Evolutionary conservation across 2,888 invertebrate species (phyloP).

Genomic region (Aethes cnicana): DNA sequence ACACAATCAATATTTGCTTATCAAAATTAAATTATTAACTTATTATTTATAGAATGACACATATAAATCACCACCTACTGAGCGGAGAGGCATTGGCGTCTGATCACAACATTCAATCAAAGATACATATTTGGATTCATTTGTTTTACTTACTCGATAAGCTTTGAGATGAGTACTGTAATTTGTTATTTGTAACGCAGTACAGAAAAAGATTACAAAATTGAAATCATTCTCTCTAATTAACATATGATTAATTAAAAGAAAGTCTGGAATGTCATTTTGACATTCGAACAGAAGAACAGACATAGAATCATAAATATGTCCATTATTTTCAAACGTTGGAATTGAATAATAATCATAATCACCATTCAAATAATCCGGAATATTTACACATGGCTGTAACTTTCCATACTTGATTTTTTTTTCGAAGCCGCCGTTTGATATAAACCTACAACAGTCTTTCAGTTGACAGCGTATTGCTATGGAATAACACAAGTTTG

Average conservation of each 20-base stretch:
- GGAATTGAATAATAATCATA: too few species aligned
- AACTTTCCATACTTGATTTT: background rate
- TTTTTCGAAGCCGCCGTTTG: background rate
- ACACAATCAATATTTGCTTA: too few species aligned
- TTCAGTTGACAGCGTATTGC: background rate
- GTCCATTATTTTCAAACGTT: too few species aligned
- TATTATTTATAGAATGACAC: background rate
- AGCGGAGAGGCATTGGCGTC: background rate
- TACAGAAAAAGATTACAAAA: background rate
- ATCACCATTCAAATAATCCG: too few species aligned
- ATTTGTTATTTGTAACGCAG: background rate
- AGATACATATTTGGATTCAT: background rate
- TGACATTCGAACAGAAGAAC: too few species aligned
- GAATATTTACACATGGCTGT: too few species aligned
- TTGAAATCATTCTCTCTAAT: background rate
- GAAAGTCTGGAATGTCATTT: background rate
- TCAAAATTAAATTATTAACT: background rate
- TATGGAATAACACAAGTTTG: constrained; percentile 1
- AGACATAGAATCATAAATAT: too few species aligned
- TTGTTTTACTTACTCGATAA: background rate
- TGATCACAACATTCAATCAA: background rate
- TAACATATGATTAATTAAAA: background rate
- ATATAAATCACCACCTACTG: background rate
- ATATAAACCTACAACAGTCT: background rate
- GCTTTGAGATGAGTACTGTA: background rate